Base-by-base conservation (phyloP, 2,888 invertebrate species). In the Leucophenga maculata region DNA sequence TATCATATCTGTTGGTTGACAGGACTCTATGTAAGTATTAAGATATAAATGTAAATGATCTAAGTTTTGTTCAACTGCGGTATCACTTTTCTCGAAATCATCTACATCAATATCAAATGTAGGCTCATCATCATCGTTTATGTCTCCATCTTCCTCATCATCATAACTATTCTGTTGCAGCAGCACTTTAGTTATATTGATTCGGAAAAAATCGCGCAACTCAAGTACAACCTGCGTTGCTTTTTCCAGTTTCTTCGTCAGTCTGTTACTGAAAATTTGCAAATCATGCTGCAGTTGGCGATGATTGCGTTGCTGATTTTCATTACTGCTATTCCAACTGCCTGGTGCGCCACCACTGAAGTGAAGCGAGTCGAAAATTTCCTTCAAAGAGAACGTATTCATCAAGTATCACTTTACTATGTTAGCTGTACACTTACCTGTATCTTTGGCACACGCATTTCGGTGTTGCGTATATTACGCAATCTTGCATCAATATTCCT, bases 281-380 rank as follows among this genome's bases (percentile, higher is more conserved):
- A 87, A 74, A 68, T 86, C 83, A 59, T 85, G 77, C 73, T 80
- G 78, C 69, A 83, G 20, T 18, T 67, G 70, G 11, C 18, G 57
- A 18, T 69, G 72, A 8, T 65, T 26, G 57, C 57, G 59, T 26
- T 22, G 72, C 64, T 67, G 62, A 16, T 4, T 67, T 46, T 20
- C 67, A 8, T 62, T 65, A 14, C 66, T 64, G 16, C 74, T 69
- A 3, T 20, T 69, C 65, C 75, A 73, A 64, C 73, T 75, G 2
- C 54, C 55, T 6, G 71, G 59, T 11, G 70, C 70, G 32, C 71
- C 70, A 26, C 77, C 77, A 4, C 77, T 79, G 31, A 86, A 86
- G 65, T 88, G 86, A 77, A 88, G 83, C 0, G 88, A 85, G 71
- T 89, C 89, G 52, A 88, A 88, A 69, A 88, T 86, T 84, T 88